Evolutionary conservation across 2,888 invertebrate genomes (phyloP), one percentile per base, ranked within the genome.

Genomic region (Periphyllus acericola): DNA sequence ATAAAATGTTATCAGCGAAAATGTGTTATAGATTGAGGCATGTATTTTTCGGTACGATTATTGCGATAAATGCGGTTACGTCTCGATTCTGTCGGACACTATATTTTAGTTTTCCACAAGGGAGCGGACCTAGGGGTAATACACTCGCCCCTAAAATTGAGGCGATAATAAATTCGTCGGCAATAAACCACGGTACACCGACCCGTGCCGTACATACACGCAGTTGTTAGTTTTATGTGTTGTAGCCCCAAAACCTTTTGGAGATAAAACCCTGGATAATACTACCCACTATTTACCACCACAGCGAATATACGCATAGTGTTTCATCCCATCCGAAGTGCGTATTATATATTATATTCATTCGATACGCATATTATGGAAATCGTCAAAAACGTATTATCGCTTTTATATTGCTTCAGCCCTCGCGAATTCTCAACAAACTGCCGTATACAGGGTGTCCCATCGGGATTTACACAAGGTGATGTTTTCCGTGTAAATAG

Each of bases 301-400:
- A n/a, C 29, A 25, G 0, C 1, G 60, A 25, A 60, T 60, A 60
- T 60, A 25, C 25, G 6, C 6, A 60, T 60, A 25, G 60, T 68
- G 0, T 29, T 29, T 29, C n/a, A n/a, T 68, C 68, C 25, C 8
- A 68, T 68, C 2, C 68, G 1, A 8, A 29, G 21, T 8, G 29
- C 9, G 29, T 68, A n/a, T 68, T n/a, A 68, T 60, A 60, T 60
- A 66, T 8, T 60, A 66, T 8, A 66, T 66, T 8, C 0, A n/a
- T n/a, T 66, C 60, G 19, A 5, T 60, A 46, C 46, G 25, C 25
- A 29, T n/a, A 68, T n/a, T 68, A 68, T 68, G 68, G 29, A 68
- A 68, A 66, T 66, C 66, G 66, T 25, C 66, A n/a, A 66, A 66
- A 68, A 68, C 68, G 68, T 68, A 68, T 68, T 29, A 68, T 68